These are phyloP conservation scores for Unio delphinus DNA, from an alignment of 2,888 invertebrate species.

Conservation along the genomic window DNA sequence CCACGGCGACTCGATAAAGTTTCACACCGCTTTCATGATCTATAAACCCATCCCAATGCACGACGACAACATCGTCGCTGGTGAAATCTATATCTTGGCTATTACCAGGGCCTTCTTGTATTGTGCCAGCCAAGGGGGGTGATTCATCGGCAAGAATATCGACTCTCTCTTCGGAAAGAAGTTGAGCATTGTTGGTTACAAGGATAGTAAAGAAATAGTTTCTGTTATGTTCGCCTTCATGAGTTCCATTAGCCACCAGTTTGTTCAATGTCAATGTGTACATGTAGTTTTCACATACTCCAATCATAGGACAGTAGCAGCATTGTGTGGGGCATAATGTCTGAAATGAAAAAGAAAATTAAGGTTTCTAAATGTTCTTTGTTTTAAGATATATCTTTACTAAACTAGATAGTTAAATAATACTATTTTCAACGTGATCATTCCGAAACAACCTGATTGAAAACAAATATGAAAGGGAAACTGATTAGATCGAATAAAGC, in stretches of 20 bases:
- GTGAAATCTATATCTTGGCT: constrained; percentile 45
- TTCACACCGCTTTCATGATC: constrained; percentile 51
- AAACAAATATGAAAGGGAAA: too few species aligned
- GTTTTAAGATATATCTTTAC: too few species aligned
- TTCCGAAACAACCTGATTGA: too few species aligned
- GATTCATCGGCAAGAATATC: constrained; percentile 41
- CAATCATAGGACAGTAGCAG: constrained; percentile 41
- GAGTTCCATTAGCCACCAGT: constrained; percentile 17
- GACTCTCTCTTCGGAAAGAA: constrained; percentile 26
- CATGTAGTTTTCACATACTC: constrained; percentile 27
- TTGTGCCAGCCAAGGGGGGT: constrained; percentile 32
- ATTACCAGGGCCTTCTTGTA: constrained; percentile 25
- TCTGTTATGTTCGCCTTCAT: constrained; percentile 43
- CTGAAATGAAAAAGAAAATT: too few species aligned
- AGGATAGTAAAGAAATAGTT: constrained; percentile 40
- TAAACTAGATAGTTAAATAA: too few species aligned
- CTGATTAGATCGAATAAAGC: too few species aligned
- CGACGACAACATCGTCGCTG: constrained; percentile 16
- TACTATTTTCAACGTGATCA: too few species aligned
- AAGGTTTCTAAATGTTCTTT: too few species aligned
- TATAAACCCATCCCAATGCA: constrained; percentile 45
- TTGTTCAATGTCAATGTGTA: constrained; percentile 25
- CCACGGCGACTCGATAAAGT: constrained; percentile 28
- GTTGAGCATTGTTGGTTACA: constrained; percentile 36
- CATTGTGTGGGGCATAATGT: too few species aligned